phyloP scores from a whole-genome alignment of 2,113 vertebrate species.

The Salvator merianae region DNA sequence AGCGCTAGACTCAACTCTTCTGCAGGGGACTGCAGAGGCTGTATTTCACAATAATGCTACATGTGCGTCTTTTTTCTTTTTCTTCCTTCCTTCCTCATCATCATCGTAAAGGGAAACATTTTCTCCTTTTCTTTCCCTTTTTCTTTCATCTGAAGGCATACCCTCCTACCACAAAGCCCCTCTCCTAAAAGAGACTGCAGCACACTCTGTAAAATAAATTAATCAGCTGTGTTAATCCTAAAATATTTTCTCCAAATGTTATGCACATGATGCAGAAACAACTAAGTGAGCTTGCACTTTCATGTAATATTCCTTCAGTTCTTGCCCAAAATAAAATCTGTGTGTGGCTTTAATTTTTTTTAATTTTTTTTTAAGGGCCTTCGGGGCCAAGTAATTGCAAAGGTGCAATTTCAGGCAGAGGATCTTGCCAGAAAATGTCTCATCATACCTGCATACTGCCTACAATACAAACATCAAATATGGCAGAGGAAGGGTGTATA shows the following conservation, averaged over 20 bases:
- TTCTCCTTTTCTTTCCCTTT: slow-evolving; percentile 56
- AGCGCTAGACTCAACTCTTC: slow-evolving; percentile 82
- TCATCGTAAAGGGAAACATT: slow-evolving; percentile 62
- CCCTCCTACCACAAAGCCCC: slow-evolving; percentile 51
- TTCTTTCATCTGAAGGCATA: slow-evolving; percentile 8
- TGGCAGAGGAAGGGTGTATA: slow-evolving; percentile 64
- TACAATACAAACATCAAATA: slow-evolving; percentile 64
- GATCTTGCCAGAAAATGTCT: slow-evolving; percentile 38
- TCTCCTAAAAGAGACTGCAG: slow-evolving; percentile 69
- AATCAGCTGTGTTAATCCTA: slow-evolving; percentile 18
- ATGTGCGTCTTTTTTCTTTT: slow-evolving; percentile 51
- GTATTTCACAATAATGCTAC: slow-evolving; percentile 84
- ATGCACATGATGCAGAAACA: slow-evolving; percentile 22
- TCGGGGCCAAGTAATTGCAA: slow-evolving; percentile 54
- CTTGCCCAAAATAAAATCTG: slow-evolving; percentile 33
- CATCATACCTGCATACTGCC: slow-evolving; percentile 49
- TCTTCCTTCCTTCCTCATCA: too few species aligned
- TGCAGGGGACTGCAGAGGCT: slow-evolving; percentile 74
- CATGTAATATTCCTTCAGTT: slow-evolving; percentile 35
- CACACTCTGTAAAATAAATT: slow-evolving; percentile 36
- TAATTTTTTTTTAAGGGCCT: not conserved
- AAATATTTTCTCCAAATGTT: slow-evolving; percentile 34
- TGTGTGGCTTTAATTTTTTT: not conserved
- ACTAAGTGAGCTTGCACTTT: slow-evolving; percentile 32
- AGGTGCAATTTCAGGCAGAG: slow-evolving; percentile 51